Evolutionary conservation across 1,140 invertebrate species (phyloP), one percentile per base, ranked within the genome.

Genomic region (Cherax quadricarinatus): DNA sequence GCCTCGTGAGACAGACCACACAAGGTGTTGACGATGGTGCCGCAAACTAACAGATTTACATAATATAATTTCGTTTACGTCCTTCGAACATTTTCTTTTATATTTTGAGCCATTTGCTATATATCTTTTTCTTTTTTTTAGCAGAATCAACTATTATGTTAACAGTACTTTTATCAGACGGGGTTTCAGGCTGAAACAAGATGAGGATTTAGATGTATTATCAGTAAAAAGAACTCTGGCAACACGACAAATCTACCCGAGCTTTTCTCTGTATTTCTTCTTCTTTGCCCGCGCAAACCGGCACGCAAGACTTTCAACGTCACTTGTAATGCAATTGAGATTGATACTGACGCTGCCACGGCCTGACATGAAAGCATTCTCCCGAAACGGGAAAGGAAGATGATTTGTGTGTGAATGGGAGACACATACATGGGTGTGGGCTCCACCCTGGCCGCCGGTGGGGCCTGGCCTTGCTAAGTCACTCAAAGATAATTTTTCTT

Each of bases 361-460:
- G 62, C 62, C 16, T 66, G 62, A 3, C 62, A 66, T 66, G 62
- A 66, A 66, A 66, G 62, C 4, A 66, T 66, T 66, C 62, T 66
- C 62, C 18, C 62, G 18, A 21, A 18, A 66, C 62, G 62, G 62
- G 62, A 66, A 66, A 66, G 62, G 62, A 66, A 66, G 62, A 66
- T 66, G 62, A 66, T 66, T 66, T 66, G 62, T 66, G 62, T 66
- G 62, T 66, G 62, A 66, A 66, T 66, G 62, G 62, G 62, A 66
- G 62, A 66, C 62, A 66, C 12, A 16, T 66, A 66, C 62, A 66
- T 5, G 62, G 18, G 62, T 66, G 4, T 10, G 62, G 18, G 10
- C 18, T 16, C 62, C 10, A 10, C 62, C 62, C 18, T 4, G 18
- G 10, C 18, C 10, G 10, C 62, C 12, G 62, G 12, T 10, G 12